These are phyloP conservation scores for Cenopis cana DNA, from an alignment of 2,888 invertebrate genomes.

Conservation along the genomic window DNA sequence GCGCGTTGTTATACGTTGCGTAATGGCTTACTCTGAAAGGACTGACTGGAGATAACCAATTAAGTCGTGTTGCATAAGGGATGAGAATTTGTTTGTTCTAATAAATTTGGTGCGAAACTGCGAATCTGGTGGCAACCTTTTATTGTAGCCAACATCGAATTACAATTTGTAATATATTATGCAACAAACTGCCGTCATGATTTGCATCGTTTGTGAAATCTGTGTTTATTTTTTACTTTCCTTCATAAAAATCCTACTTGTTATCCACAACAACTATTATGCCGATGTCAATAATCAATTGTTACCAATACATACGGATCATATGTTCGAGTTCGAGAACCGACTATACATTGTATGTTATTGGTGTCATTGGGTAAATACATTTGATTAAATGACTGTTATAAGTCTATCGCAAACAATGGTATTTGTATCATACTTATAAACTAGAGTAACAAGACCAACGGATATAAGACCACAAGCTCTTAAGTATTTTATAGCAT, in stretches of 20 bases:
- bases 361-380: background rate
- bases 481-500: slow-evolving; percentile 33
- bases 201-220: background rate
- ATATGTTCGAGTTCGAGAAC: no score
- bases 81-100: slow-evolving; percentile 69
- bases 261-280: background rate
- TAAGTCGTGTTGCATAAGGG: slow-evolving; percentile 69
- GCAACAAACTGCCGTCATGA: background rate
- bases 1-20: slow-evolving; percentile 69
- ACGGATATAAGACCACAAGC: slow-evolving; percentile 2
- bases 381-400: background rate
- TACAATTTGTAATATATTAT: background rate
- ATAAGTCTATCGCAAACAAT: background rate
- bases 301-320: background rate
- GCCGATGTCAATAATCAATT: background rate
- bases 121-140: slow-evolving; percentile 65
- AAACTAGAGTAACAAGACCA: slow-evolving; percentile 13
- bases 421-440: slow-evolving; percentile 2
- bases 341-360: background rate
- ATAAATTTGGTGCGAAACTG: slow-evolving; percentile 56
- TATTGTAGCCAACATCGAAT: slow-evolving; percentile 50
- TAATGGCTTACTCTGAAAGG: slow-evolving; percentile 78
- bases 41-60: slow-evolving; percentile 67
- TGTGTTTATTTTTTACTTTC: background rate
- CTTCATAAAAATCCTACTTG: background rate